Percentiles rank a stretch among this genome's conserved stretches.
These are phyloP conservation scores for Anser brachyrhynchus DNA, from an alignment of 2,113 vertebrate species.

Conservation along the genomic window DNA sequence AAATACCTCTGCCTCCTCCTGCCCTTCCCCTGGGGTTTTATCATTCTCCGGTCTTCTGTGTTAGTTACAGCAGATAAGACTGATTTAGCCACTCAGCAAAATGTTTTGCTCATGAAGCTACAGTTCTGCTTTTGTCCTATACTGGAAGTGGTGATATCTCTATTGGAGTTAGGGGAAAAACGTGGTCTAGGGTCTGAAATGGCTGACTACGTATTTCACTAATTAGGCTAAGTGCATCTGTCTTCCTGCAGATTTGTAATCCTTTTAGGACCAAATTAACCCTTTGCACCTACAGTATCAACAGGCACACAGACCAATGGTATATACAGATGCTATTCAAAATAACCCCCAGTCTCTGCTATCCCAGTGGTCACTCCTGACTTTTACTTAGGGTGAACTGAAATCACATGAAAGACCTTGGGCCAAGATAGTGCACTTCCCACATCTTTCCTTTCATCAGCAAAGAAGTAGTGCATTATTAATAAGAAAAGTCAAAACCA, in stretches of 20 bases:
- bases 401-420: slow-evolving; percentile 28
- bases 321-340: background rate
- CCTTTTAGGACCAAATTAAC: background rate
- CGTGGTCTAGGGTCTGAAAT: background rate
- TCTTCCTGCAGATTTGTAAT: background rate
- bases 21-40: background rate
- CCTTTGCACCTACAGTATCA: background rate
- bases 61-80: background rate
- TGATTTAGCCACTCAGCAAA: background rate
- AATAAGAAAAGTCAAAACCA: background rate
- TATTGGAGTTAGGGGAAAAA: background rate
- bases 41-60: background rate
- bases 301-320: background rate
- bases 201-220: background rate
- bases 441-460: background rate
- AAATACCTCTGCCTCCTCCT: background rate
- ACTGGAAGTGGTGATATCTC: background rate
- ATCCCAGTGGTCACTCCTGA: background rate
- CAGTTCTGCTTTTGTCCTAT: background rate
- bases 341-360: background rate
- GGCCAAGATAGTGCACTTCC: background rate
- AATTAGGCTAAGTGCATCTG: background rate
- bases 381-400: background rate
- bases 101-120: background rate
- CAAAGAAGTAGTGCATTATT: background rate